Evolutionary conservation across 2,797 vertebrate species (phyloP).

Genomic region (Diglossa cyanea): DNA sequence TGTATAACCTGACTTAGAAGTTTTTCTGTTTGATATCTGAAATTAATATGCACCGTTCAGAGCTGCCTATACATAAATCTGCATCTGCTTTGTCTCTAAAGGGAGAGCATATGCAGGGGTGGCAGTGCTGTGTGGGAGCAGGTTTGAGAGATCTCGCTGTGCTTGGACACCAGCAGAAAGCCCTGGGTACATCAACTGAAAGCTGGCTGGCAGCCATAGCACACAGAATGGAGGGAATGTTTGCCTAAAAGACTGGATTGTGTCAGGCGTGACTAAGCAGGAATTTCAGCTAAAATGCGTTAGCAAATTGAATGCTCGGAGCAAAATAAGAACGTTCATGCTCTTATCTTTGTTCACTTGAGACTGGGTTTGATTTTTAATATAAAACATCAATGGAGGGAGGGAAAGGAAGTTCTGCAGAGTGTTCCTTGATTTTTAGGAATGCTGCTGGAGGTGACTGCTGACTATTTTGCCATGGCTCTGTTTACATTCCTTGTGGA

Average conservation of each 20-base stretch:
- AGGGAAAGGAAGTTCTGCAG: background rate
- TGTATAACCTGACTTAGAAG: background rate
- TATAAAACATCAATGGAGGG: conserved; percentile 36
- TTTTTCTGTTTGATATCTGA: background rate
- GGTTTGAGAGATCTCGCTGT: background rate
- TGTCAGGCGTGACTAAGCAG: conserved; percentile 57
- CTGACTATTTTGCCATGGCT: background rate
- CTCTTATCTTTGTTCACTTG: conserved; percentile 4
- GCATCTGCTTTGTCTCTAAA: background rate
- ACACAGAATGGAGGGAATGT: conserved; percentile 1
- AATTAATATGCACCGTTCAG: background rate
- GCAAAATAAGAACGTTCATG: background rate
- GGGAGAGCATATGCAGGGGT: background rate
- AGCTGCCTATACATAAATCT: background rate
- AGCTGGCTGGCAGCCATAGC: conserved; percentile 33
- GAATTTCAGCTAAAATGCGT: conserved; percentile 30
- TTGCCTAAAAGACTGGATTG: conserved; percentile 34
- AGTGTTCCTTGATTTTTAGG: conserved; percentile 3
- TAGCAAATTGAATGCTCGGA: conserved; percentile 22
- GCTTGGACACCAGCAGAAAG: background rate
- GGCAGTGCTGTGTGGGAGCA: background rate
- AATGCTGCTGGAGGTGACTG: conserved; percentile 20
- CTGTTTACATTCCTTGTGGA: conserved; percentile 12
- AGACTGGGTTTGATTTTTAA: conserved; percentile 19
- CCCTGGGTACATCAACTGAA: background rate